phyloP scores from a whole-genome alignment of 1,140 invertebrate species.

The Aphelenchoides fujianensis region DNA sequence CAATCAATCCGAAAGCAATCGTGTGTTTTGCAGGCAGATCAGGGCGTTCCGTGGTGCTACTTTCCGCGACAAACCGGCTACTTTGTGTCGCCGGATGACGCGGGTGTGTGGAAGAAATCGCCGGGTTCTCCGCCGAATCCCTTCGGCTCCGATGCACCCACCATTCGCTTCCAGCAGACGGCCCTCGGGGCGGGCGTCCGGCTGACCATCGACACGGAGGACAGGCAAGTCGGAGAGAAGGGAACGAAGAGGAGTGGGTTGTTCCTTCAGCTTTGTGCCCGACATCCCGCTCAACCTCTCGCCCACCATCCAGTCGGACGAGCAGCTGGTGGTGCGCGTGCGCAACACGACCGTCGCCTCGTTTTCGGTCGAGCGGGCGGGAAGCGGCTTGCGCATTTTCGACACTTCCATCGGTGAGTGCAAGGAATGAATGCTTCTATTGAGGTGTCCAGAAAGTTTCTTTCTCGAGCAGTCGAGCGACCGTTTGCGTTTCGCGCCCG shows the following conservation, averaged over 20 bases:
- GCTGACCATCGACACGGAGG: slow-evolving; percentile 34
- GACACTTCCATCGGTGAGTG: slow-evolving; percentile 70
- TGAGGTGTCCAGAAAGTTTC: too few species aligned
- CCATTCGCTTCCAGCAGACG: slow-evolving; percentile 29
- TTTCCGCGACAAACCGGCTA: slow-evolving; percentile 44
- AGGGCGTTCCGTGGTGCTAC: slow-evolving; percentile 44
- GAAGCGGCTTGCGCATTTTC: slow-evolving; percentile 64
- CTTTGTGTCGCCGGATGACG: slow-evolving; percentile 6
- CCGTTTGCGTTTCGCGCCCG: too few species aligned
- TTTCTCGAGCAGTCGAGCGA: too few species aligned
- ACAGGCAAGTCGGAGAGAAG: too few species aligned
- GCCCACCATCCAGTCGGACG: slow-evolving; percentile 24
- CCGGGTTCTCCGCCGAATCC: slow-evolving; percentile 30
- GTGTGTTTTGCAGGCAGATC: slow-evolving; percentile 21
- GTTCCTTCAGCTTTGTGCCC: slow-evolving; percentile 19
- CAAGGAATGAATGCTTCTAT: slow-evolving; percentile 24
- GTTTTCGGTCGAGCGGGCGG: slow-evolving; percentile 31
- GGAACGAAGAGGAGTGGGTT: slow-evolving; percentile 4
- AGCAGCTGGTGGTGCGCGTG: slow-evolving; percentile 18
- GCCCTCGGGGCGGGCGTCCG: slow-evolving; percentile 40
- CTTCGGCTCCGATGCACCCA: slow-evolving; percentile 37
- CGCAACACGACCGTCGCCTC: slow-evolving; percentile 28
- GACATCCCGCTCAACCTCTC: slow-evolving; percentile 20
- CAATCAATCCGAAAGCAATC: slow-evolving; percentile 23
- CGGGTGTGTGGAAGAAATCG: slow-evolving; percentile 19